Conservation (phyloP, 2,113 vertebrate genomes). For the Anguilla japonica region DNA sequence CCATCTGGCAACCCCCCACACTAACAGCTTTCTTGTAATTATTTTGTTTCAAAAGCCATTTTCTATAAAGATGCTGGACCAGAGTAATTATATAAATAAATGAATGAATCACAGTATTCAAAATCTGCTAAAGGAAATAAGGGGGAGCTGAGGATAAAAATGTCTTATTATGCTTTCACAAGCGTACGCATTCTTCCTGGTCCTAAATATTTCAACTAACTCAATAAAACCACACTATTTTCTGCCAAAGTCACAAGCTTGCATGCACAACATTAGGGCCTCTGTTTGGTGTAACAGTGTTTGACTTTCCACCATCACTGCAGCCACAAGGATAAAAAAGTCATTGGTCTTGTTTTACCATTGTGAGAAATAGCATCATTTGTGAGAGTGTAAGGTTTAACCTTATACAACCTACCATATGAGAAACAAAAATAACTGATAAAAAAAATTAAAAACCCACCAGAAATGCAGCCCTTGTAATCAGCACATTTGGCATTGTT, state of each 20-base stretch:
- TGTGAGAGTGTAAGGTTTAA: not conserved
- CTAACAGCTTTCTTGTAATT: no score
- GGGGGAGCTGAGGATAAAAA: no score
- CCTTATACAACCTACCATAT: not conserved
- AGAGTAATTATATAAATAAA: no score
- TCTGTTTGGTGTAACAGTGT: not conserved
- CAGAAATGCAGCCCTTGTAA: not conserved
- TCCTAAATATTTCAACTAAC: not conserved
- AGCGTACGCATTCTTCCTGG: not conserved
- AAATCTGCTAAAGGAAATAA: no score
- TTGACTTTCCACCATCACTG: not conserved
- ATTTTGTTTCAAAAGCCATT: no score
- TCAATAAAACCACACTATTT: not conserved
- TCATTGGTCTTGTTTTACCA: not conserved
- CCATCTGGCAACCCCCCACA: no score
- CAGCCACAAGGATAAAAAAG: not conserved
- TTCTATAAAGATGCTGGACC: no score
- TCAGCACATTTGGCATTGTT: not conserved
- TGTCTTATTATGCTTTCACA: no score
- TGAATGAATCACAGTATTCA: no score
- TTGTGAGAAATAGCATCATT: not conserved
- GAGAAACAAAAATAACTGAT: not conserved
- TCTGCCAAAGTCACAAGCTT: not conserved
- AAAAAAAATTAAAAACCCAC: not conserved
- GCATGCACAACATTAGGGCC: not conserved